Percentiles rank a stretch among this genome's conserved stretches.
These are phyloP conservation scores for Pandion haliaetus DNA, from an alignment of 2,113 vertebrate species.

Conservation along the genomic window DNA sequence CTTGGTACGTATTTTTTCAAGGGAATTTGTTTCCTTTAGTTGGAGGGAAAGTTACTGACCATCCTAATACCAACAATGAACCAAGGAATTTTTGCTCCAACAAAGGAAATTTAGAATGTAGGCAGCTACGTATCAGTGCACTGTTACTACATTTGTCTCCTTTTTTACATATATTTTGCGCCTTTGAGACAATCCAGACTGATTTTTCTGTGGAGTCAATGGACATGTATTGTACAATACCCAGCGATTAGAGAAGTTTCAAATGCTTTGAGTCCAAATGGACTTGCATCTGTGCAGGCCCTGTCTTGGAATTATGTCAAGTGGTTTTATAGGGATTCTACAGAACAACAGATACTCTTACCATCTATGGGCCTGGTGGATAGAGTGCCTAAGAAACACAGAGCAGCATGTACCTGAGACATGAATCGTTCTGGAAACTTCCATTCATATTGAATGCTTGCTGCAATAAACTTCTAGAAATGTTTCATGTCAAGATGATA, in stretches of 20 bases:
- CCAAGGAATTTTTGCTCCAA: background rate
- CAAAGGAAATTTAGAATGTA: background rate
- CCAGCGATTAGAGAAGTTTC: background rate
- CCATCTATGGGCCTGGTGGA: background rate
- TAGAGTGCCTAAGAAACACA: background rate
- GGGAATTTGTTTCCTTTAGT: background rate
- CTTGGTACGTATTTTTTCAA: constrained; percentile 79
- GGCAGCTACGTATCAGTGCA: background rate
- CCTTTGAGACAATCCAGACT: background rate
- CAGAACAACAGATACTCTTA: background rate
- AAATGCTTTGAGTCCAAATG: background rate
- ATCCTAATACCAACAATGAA: background rate
- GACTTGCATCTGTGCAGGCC: background rate
- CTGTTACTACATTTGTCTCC: background rate
- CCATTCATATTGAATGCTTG: background rate
- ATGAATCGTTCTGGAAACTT: background rate
- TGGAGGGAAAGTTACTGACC: background rate
- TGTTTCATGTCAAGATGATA: background rate
- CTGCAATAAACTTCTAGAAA: background rate
- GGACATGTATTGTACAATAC: background rate
- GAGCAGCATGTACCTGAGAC: background rate
- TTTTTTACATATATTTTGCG: background rate
- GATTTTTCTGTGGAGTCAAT: background rate
- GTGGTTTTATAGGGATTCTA: background rate
- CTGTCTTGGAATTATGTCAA: background rate